phyloP scores from a whole-genome alignment of 2,797 vertebrate genomes.

The Rhinoraja longicauda region DNA sequence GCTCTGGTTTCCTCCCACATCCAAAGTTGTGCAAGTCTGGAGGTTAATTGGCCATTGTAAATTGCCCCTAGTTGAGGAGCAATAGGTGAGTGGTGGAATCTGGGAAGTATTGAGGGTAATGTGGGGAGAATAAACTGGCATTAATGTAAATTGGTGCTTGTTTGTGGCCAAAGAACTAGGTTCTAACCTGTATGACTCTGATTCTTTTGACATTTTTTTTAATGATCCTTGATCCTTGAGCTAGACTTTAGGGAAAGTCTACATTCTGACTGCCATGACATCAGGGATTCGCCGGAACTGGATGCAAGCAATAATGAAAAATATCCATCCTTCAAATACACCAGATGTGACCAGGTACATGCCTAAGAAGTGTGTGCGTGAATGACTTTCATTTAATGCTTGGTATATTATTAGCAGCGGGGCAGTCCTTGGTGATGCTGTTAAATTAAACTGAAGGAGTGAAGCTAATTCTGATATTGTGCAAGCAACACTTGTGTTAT shows the following conservation, averaged over 20 bases:
- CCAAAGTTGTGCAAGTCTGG: too few species aligned
- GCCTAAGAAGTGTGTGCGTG: background rate
- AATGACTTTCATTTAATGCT: background rate
- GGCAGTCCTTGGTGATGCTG: background rate
- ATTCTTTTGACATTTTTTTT: background rate
- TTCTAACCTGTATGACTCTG: background rate
- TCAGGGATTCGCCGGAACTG: slow-evolving; percentile 95
- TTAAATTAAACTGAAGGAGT: background rate
- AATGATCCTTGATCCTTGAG: background rate
- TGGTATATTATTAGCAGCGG: background rate
- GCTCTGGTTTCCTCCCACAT: too few species aligned
- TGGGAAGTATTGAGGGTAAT: too few species aligned
- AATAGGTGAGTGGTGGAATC: too few species aligned
- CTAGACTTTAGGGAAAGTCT: slow-evolving; percentile 83
- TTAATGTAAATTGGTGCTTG: too few species aligned
- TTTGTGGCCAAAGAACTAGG: too few species aligned
- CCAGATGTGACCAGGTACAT: slow-evolving; percentile 92
- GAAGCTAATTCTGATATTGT: background rate
- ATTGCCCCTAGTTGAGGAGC: too few species aligned
- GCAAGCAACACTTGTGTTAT: too few species aligned
- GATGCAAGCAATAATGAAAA: slow-evolving; percentile 98
- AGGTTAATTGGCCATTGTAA: too few species aligned
- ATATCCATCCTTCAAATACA: slow-evolving; percentile 77
- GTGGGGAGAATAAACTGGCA: too few species aligned
- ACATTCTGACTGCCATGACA: slow-evolving; percentile 93